Base-by-base conservation (phyloP, 2,888 invertebrate genomes). In the Galerucella pusilla region DNA sequence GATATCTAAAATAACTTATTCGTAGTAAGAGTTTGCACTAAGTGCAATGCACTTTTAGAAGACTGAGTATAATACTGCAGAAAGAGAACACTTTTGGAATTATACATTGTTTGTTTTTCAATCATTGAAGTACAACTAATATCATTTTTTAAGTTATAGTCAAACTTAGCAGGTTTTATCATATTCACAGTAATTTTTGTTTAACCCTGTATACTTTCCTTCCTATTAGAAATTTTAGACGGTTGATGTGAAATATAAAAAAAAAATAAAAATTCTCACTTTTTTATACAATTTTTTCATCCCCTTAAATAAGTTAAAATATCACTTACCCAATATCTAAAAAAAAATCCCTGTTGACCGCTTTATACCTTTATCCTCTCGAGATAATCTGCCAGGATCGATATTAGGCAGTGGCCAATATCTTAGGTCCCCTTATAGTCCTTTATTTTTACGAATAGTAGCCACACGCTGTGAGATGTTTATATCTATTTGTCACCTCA, bases 401-500 rank as follows among this genome's bases (percentile, higher is more conserved):
- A 71, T 71, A 59, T n/a, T 42, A 25, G 68, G 64, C 65, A 70
- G 70, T 74, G 73, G 64, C 64, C 73, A 63, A 73, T 64, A 77
- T 42, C 63, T 59, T 60, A 69, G 73, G 61, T 76, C 72, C 78
- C 75, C 78, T 76, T 20, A 63, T 70, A 12, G 68, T 63, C 61
- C 46, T 74, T 70, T 71, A 68, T 75, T 71, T 74, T 70, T 74
- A 77, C 69, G 71, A 71, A 69, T 60, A 69, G 77, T 75, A 77
- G 77, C 77, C 79, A 74, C 79, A 79, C 77, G 79, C 79, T 79
- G 79, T 70, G 79, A 75, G 66, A 69, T 76, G 77, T 77, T 77
- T 79, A 79, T 75, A 14, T 77, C 76, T 79, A 79, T 79, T 79
- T 79, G 79, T 79, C 79, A 79, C 70, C 75, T 79, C 68, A 77